A percentile compares a stretch with the other conserved stretches of the same genome.
These are phyloP conservation scores for Formicarius rufipectus DNA, from an alignment of 2,113 vertebrate genomes.

Conservation along the genomic window DNA sequence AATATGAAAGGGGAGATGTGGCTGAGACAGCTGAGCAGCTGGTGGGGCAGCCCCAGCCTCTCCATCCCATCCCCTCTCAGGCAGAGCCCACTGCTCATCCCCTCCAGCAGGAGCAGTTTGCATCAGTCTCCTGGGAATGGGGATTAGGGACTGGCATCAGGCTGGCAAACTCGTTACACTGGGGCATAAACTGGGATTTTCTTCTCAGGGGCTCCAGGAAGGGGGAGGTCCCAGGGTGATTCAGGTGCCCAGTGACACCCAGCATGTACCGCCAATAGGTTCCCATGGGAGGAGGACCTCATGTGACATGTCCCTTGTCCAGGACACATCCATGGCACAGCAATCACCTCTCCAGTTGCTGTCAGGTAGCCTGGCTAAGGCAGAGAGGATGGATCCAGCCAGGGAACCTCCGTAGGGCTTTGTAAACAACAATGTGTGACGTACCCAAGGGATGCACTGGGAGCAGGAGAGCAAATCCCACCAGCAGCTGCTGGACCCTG, in stretches of 20 bases:
- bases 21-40: background rate
- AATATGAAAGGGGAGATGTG: background rate
- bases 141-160: background rate
- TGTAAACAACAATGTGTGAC: rapidly evolving
- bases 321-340: background rate
- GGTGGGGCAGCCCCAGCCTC: background rate
- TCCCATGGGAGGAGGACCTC: background rate
- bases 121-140: background rate
- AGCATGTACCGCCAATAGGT: background rate
- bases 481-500: background rate
- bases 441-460: rapidly evolving
- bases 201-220: background rate
- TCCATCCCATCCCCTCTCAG: rapidly evolving
- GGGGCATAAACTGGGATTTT: background rate
- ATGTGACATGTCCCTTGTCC: background rate
- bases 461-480: background rate
- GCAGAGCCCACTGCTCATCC: background rate
- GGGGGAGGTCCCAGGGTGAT: rapidly evolving
- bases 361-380: background rate
- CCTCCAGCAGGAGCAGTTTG: background rate
- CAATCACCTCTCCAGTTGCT: background rate
- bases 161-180: background rate
- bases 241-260: background rate
- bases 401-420: background rate
- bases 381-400: background rate